Conservation (phyloP, 2,797 vertebrate genomes). For the Synanceia verrucosa region DNA sequence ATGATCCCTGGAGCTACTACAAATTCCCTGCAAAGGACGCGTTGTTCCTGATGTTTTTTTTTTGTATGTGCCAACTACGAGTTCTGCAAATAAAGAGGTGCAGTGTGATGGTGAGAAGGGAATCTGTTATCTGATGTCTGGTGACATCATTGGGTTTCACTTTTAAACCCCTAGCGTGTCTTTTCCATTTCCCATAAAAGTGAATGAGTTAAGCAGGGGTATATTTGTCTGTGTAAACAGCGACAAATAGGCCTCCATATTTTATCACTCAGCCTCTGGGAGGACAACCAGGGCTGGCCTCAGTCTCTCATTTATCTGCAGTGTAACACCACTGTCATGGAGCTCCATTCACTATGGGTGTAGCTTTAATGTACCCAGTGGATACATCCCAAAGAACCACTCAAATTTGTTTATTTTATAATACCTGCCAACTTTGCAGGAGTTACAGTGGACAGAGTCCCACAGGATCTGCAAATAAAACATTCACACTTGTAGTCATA, state of each 20-base stretch:
- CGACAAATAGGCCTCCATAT: conserved; percentile 66
- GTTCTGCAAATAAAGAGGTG: not conserved
- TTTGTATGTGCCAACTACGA: conserved; percentile 8
- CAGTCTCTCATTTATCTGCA: conserved; percentile 60
- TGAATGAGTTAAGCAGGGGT: conserved; percentile 47
- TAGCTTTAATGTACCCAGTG: conserved; percentile 29
- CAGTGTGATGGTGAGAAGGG: not conserved
- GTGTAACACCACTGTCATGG: conserved; percentile 19
- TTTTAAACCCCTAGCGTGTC: conserved; percentile 33
- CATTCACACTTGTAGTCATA: conserved; percentile 4
- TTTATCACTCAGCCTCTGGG: conserved; percentile 71
- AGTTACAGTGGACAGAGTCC: not conserved
- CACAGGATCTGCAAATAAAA: not conserved
- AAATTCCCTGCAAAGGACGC: conserved; percentile 47
- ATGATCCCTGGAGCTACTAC: conserved; percentile 19
- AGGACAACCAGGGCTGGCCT: conserved; percentile 60
- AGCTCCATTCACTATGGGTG: conserved; percentile 37
- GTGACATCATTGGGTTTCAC: conserved; percentile 37
- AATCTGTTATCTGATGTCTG: conserved; percentile 22
- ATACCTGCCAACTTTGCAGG: conserved; percentile 24
- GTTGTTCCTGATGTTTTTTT: conserved; percentile 27
- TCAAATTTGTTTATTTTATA: conserved; percentile 30
- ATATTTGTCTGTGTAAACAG: conserved; percentile 60
- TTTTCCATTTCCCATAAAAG: conserved; percentile 8
- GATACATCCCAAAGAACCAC: conserved; percentile 22